A percentile compares a stretch with the other conserved stretches of the same genome.
Conservation (phyloP, 2,888 invertebrate genomes). For the Apamea anceps region DNA sequence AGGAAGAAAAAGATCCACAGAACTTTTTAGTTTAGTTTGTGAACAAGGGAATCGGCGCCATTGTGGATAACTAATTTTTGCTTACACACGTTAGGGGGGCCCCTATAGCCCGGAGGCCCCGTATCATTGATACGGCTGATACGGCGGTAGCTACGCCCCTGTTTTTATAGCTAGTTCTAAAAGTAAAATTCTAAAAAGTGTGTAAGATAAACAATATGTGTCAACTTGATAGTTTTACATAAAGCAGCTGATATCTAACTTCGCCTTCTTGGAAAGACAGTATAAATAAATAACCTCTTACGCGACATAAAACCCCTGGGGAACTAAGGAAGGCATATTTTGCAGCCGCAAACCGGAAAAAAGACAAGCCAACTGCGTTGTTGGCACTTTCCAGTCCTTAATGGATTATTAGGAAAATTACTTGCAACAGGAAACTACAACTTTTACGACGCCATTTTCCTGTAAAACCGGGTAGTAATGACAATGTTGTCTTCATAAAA, state of each 20-base stretch:
- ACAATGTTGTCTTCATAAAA: constrained; percentile 57
- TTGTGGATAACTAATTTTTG: too few relatives aligned
- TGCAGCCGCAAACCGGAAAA: constrained; percentile 30
- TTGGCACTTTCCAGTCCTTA: constrained; percentile 20
- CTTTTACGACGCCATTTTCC: constrained; percentile 49
- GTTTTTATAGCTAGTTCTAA: not conserved
- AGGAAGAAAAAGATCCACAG: too few relatives aligned
- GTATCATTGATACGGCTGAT: too few relatives aligned
- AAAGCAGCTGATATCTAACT: constrained; percentile 24
- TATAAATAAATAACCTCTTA: constrained; percentile 35
- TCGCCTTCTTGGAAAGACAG: not conserved
- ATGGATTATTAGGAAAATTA: constrained; percentile 60
- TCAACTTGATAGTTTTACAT: constrained; percentile 26
- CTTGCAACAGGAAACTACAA: constrained; percentile 48
- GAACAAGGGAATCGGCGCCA: too few relatives aligned
- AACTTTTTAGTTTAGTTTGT: too few relatives aligned
- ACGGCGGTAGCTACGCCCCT: too few relatives aligned
- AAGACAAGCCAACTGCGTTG: constrained; percentile 10
- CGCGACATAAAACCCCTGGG: constrained; percentile 39
- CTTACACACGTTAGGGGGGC: too few relatives aligned
- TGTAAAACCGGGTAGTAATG: constrained; percentile 33
- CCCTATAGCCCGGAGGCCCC: too few relatives aligned
- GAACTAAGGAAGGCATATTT: constrained; percentile 36
- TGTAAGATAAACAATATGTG: not conserved
- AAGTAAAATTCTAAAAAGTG: not conserved